Evolutionary conservation across 2,113 vertebrate genomes (phyloP).

Genomic region (Vidua macroura): DNA sequence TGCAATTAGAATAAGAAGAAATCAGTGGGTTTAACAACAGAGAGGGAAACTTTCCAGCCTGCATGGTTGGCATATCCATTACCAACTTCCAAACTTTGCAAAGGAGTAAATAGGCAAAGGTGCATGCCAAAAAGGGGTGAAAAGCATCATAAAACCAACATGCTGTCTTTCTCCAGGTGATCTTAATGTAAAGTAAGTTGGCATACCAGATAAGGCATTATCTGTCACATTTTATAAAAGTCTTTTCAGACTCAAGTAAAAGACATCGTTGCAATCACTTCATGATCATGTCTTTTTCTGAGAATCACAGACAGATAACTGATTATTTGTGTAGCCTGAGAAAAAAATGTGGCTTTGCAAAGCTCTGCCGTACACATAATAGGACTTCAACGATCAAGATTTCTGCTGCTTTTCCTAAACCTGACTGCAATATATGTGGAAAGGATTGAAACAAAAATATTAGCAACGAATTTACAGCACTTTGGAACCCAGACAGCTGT

Average conservation of each 20-base stretch:
- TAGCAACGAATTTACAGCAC: background rate
- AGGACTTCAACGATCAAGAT: background rate
- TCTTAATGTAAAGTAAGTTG: background rate
- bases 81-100: background rate
- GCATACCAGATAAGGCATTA: background rate
- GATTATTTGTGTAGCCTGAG: background rate
- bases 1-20: conserved; percentile 3
- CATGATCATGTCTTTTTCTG: background rate
- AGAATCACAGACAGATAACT: background rate
- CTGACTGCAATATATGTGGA: background rate
- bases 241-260: background rate
- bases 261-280: background rate
- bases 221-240: background rate
- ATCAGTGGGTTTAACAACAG: background rate
- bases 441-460: background rate
- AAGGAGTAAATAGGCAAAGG: background rate
- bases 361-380: background rate
- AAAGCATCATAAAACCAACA: background rate
- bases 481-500: background rate
- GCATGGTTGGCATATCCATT: background rate
- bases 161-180: background rate
- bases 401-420: background rate
- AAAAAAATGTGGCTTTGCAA: background rate
- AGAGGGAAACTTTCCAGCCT: background rate
- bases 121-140: background rate